Conservation (phyloP, 1,140 invertebrate species). For the Halesus radiatus region DNA sequence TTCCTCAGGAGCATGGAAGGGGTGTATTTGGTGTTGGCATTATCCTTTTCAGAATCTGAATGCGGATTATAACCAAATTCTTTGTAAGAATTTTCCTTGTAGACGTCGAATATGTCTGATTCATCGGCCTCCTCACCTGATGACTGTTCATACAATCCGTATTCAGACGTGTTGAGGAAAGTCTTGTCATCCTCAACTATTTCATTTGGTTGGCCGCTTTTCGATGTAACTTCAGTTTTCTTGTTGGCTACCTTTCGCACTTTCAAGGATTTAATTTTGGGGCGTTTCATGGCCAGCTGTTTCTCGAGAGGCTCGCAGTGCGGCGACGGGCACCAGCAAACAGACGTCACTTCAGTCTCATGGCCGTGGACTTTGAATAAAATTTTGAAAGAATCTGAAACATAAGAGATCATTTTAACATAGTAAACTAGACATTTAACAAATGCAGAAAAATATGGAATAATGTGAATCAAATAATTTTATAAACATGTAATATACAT, state of each 20-base stretch:
- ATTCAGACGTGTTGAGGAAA: conserved; percentile 12
- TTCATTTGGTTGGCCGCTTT: neutral
- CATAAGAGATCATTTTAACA: conserved; percentile 47
- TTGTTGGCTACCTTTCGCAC: conserved; percentile 4
- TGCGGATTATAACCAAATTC: conserved; percentile 25
- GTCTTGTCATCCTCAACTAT: conserved; percentile 1
- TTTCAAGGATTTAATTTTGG: conserved; percentile 16
- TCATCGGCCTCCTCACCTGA: conserved; percentile 40
- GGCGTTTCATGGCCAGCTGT: conserved; percentile 17
- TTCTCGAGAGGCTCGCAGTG: conserved; percentile 46
- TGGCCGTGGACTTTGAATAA: conserved; percentile 79
- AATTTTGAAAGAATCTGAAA: conserved; percentile 71
- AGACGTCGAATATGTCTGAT: conserved; percentile 48
- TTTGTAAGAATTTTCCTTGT: conserved; percentile 40
- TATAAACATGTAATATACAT: no score
- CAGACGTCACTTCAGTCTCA: conserved; percentile 77
- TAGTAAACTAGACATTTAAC: no score
- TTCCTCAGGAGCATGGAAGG: conserved; percentile 4
- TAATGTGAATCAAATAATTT: no score
- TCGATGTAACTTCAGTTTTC: neutral
- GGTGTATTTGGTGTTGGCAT: conserved; percentile 12
- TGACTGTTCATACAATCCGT: conserved; percentile 34
- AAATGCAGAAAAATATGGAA: no score
- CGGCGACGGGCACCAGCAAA: conserved; percentile 81
- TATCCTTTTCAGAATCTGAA: conserved; percentile 40